Percentiles rank a stretch among this genome's conserved stretches.
These are phyloP conservation scores for Microcebus jonahi DNA, from an alignment of 2,113 vertebrate species.

Conservation along the genomic window DNA sequence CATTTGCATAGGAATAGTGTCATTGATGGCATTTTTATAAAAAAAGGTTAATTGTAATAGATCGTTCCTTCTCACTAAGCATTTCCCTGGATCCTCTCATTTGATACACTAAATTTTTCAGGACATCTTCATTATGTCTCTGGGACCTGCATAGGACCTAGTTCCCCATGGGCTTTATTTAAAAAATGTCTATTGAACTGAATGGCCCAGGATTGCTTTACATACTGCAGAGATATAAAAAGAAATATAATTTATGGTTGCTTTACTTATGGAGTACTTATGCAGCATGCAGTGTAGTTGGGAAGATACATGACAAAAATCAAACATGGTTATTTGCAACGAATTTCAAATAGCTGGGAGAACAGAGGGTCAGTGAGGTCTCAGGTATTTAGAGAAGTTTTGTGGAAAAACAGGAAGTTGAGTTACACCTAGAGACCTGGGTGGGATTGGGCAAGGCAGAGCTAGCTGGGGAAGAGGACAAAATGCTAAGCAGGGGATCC, in stretches of 20 bases:
- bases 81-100: not conserved
- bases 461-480: not conserved
- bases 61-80: not conserved
- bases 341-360: constrained; percentile 31
- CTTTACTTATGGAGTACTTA: constrained; percentile 41
- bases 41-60: not conserved
- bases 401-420: constrained; percentile 7
- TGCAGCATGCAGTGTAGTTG: constrained; percentile 17
- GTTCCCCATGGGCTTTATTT: not conserved
- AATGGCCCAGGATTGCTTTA: constrained; percentile 32
- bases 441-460: not conserved
- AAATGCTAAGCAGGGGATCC: not conserved
- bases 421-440: not conserved
- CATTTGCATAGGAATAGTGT: not conserved
- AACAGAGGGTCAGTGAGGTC: not conserved
- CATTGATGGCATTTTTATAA: not conserved
- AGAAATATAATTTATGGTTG: constrained; percentile 51
- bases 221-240: constrained; percentile 51
- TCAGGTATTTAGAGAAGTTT: not conserved
- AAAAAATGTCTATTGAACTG: constrained; percentile 10
- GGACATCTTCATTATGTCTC: not conserved
- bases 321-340: not conserved
- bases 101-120: not conserved
- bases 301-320: not conserved
- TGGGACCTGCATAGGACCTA: not conserved